phyloP scores from a whole-genome alignment of 1,140 invertebrate species.

The Pararge aegeria region DNA sequence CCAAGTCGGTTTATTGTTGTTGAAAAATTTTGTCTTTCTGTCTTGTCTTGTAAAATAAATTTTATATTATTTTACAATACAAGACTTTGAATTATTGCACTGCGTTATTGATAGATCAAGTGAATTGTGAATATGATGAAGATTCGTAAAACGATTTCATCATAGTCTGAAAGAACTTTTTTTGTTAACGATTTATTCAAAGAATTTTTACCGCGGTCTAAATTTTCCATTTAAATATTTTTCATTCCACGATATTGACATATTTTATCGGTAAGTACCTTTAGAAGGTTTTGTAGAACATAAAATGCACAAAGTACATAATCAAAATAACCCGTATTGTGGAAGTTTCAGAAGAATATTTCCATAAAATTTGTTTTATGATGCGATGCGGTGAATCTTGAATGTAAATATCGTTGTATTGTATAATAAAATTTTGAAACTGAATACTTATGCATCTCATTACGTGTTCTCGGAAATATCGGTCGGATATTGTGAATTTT shows the following conservation, averaged over 20 bases:
- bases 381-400: slow-evolving; percentile 11
- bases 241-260: neutral
- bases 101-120: too few species aligned
- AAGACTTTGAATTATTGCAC: too few species aligned
- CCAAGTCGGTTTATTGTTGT: too few species aligned
- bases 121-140: neutral
- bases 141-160: neutral
- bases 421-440: slow-evolving; percentile 20
- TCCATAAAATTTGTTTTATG: slow-evolving; percentile 25
- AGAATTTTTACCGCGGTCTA: neutral
- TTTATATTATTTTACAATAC: too few species aligned
- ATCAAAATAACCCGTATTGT: slow-evolving; percentile 6
- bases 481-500: slow-evolving; percentile 15
- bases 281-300: slow-evolving; percentile 2
- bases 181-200: neutral
- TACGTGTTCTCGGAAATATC: slow-evolving; percentile 6
- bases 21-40: too few species aligned
- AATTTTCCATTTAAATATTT: neutral
- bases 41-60: too few species aligned
- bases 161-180: neutral
- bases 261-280: neutral
- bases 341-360: slow-evolving; percentile 20
- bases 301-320: slow-evolving; percentile 5
- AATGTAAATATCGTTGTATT: slow-evolving; percentile 12
- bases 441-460: slow-evolving; percentile 17